phyloP scores from a whole-genome alignment of 2,888 invertebrate genomes.

The Choreutis nemorana region DNA sequence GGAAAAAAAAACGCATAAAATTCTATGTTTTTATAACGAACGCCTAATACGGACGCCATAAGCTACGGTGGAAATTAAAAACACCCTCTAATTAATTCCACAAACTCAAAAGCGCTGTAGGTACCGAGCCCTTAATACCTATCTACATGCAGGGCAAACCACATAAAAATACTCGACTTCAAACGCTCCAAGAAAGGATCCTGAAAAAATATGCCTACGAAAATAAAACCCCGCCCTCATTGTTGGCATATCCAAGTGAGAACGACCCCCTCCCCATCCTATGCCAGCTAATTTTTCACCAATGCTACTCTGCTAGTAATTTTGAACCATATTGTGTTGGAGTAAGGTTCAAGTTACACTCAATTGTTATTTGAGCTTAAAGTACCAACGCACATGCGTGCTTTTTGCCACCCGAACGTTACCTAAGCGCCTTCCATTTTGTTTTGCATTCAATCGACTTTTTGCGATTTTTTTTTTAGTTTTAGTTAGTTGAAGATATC shows the following conservation, averaged over 20 bases:
- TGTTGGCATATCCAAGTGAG: slow-evolving; percentile 14
- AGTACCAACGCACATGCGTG: slow-evolving; percentile 55
- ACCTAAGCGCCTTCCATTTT: slow-evolving; percentile 59
- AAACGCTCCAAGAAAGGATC: no score
- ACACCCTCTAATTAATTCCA: slow-evolving; percentile 42
- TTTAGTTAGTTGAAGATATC: slow-evolving; percentile 5
- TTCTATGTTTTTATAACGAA: slow-evolving; percentile 31
- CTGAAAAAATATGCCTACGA: slow-evolving; percentile 23
- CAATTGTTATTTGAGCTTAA: no score
- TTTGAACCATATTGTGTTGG: no score
- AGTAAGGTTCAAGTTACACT: no score
- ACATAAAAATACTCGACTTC: no score
- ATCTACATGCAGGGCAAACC: no score
- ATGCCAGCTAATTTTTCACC: no score
- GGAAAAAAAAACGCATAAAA: slow-evolving; percentile 25
- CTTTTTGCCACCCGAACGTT: slow-evolving; percentile 29
- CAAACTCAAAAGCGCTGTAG: slow-evolving; percentile 28
- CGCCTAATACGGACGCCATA: slow-evolving; percentile 24
- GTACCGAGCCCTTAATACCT: no score
- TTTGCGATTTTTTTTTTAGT: slow-evolving; percentile 6
- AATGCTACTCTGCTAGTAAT: no score
- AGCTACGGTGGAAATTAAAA: slow-evolving; percentile 30
- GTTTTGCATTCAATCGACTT: slow-evolving; percentile 40
- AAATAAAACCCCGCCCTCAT: slow-evolving; percentile 25
- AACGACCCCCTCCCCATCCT: slow-evolving; percentile 1